Evolutionary conservation across 1,140 invertebrate species (phyloP), one percentile per base, ranked within the genome.

Genomic region (Thaumatotibia leucotreta): DNA sequence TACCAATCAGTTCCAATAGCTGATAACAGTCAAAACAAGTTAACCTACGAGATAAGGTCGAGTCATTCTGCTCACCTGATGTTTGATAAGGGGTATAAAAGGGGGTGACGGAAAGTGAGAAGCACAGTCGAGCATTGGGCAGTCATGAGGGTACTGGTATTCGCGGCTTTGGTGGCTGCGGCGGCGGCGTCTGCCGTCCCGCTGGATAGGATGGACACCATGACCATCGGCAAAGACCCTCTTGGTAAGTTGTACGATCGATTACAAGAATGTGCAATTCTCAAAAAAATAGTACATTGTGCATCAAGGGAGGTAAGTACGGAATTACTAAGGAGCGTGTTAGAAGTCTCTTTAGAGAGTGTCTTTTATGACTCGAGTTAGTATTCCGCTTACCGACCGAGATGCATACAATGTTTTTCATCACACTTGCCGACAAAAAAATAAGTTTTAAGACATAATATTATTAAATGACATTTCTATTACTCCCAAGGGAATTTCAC

Each of bases 71-170:
- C 20, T 27, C 52, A 58, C 52, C 52, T 58, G 52, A 58, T 58
- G 23, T 54, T 49, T 14, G 52, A 58, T 45, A 74, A 64, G 45
- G 35, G 10, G 75, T 88, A 88, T 87, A 87, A 71, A 85, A 80
- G 65, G 62, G 49, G 54, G 22, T 4, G 33, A n/a, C 4, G 11
- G 11, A 11, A 17, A 24, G 11, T 0, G 3, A 4, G 54, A 11
- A 35, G 52, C 45, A 84, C 77, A 82, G 70, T 82, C 67, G 24
- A 29, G 61, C 50, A 33, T n/a, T n/a, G 52, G 49, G 71, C 64
- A 73, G 77, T 4, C 71, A 86, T 88, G 86, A 86, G 68, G 77
- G 50, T 74, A n/a, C 35, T 86, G 49, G 49, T 83, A 64, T 32
- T 85, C n/a, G 74, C 76, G 70, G 78, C 80, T n/a, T 22, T 77